phyloP scores from a whole-genome alignment of 2,113 vertebrate genomes.

The Rattus rattus region DNA sequence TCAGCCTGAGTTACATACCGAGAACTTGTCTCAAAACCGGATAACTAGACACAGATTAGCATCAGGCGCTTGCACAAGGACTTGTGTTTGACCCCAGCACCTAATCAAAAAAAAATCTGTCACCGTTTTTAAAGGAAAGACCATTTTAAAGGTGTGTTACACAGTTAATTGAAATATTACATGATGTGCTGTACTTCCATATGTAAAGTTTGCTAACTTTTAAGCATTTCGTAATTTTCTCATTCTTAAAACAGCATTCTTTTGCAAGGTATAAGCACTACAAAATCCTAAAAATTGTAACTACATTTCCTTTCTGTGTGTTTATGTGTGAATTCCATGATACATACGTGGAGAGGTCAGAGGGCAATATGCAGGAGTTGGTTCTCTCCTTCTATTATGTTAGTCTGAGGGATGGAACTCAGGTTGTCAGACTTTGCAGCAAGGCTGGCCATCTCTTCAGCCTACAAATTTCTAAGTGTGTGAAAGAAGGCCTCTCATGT shows the following conservation, averaged over 20 bases:
- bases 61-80: neutral
- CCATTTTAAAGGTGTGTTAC: neutral
- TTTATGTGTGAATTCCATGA: neutral
- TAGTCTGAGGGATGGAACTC: neutral
- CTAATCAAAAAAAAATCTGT: neutral
- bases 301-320: neutral
- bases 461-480: neutral
- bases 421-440: neutral
- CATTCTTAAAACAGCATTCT: neutral
- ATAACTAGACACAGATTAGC: neutral
- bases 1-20: neutral
- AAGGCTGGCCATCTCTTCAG: neutral
- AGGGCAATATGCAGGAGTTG: neutral
- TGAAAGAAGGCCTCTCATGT: neutral
- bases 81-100: neutral
- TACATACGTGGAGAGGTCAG: neutral
- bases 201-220: neutral
- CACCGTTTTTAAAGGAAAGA: neutral
- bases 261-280: neutral
- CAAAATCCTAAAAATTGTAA: neutral
- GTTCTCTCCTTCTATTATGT: neutral
- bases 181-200: neutral
- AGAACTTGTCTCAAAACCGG: neutral
- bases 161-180: neutral
- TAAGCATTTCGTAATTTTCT: slow-evolving; percentile 14